Conservation (phyloP, 2,888 invertebrate genomes). For the Clostera curtula region DNA sequence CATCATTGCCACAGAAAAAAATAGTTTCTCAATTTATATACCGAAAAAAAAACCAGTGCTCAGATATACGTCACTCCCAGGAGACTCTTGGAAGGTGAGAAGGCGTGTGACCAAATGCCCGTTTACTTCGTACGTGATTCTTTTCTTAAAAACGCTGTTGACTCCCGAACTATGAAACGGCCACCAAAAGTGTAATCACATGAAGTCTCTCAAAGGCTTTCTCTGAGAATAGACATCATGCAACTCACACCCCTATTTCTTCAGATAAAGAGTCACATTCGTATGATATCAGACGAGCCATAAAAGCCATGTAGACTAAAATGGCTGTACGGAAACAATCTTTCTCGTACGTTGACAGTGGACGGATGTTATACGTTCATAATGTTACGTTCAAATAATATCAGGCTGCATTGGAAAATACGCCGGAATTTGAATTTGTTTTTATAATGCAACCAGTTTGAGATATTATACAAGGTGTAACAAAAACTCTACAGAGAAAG, state of each 20-base stretch:
- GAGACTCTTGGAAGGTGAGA: conserved; percentile 33
- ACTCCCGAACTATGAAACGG: conserved; percentile 21
- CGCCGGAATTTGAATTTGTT: no score
- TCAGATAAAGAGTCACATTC: conserved; percentile 1
- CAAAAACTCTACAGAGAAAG: no score
- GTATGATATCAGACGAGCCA: not conserved
- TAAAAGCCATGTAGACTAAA: conserved; percentile 1
- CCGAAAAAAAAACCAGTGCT: no score
- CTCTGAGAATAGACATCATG: conserved; percentile 6
- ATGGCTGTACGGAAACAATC: conserved; percentile 1
- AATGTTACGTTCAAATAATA: conserved; percentile 2
- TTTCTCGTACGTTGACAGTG: not conserved
- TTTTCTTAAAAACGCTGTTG: conserved; percentile 40
- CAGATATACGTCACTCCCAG: conserved; percentile 23
- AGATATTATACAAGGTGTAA: no score
- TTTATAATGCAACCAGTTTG: no score
- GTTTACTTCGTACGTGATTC: conserved; percentile 46
- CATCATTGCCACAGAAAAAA: no score
- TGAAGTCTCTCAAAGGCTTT: conserved; percentile 16
- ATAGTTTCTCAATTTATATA: no score
- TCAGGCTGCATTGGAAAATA: conserved; percentile 14
- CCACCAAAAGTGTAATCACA: conserved; percentile 20
- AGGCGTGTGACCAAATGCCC: conserved; percentile 44
- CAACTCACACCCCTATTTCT: conserved; percentile 7
- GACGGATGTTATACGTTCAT: not conserved